Conservation (phyloP, 2,888 invertebrate species). For the Nebria brevicollis region DNA sequence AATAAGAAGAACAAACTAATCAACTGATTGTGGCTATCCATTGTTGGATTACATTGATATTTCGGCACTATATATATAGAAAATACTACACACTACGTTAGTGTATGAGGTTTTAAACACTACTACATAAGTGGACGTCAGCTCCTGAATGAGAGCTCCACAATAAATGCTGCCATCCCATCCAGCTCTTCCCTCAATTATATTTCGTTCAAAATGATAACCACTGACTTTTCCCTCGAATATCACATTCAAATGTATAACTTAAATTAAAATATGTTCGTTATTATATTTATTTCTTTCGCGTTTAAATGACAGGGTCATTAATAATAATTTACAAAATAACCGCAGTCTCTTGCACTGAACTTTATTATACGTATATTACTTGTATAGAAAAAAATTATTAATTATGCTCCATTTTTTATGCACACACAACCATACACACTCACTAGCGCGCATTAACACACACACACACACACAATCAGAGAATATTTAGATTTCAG, state of each 20-base stretch:
- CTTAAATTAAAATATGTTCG: background rate
- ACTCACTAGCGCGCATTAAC: no score
- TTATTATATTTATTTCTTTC: no score
- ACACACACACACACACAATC: no score
- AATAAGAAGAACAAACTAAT: constrained; percentile 33
- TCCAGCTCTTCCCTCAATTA: constrained; percentile 28
- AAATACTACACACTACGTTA: background rate
- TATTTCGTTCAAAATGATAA: background rate
- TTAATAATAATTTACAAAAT: no score
- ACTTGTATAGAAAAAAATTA: no score
- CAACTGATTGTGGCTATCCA: constrained; percentile 29
- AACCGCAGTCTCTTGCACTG: no score
- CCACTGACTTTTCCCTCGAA: background rate
- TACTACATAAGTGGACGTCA: background rate
- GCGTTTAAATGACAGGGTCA: no score
- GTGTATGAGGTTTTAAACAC: constrained; percentile 7
- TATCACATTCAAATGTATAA: background rate
- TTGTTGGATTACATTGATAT: constrained; percentile 20
- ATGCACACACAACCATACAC: no score
- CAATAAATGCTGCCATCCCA: constrained; percentile 3
- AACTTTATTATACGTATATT: no score
- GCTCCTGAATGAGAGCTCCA: background rate
- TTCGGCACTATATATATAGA: background rate
- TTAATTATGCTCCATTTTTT: no score
- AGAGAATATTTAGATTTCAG: no score